phyloP scores from a whole-genome alignment of 2,797 vertebrate species.

The Lacerta bilineata region DNA sequence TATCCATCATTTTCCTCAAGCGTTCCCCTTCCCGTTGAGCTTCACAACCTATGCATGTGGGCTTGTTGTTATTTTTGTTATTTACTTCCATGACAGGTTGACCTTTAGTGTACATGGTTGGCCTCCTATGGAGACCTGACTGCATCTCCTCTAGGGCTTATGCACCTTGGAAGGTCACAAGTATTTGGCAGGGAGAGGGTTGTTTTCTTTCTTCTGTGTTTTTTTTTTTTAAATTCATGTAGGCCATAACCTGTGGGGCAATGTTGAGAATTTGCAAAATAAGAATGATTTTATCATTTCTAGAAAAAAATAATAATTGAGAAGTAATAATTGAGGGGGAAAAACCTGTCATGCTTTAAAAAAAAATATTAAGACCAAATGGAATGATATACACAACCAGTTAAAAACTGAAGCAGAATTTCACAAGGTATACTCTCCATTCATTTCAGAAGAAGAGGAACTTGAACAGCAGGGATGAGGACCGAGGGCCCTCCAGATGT shows the following conservation, averaged over 20 bases:
- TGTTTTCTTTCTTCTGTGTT: not conserved
- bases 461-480: not conserved
- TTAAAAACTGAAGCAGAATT: conserved; percentile 76
- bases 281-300: not conserved
- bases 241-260: not conserved
- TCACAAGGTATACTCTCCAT: conserved; percentile 55
- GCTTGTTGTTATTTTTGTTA: conserved; percentile 36
- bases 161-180: conserved; percentile 63
- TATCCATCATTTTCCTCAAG: conserved; percentile 62
- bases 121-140: conserved; percentile 59
- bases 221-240: not conserved
- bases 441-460: not conserved
- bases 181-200: conserved; percentile 53
- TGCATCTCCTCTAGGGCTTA: conserved; percentile 51
- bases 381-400: conserved; percentile 78
- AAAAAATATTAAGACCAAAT: conserved; percentile 61
- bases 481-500: no score
- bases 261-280: not conserved
- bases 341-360: not conserved
- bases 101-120: conserved; percentile 62
- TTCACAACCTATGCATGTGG: not conserved
- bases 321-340: no score
- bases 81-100: conserved; percentile 55
- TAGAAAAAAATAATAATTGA: not conserved
- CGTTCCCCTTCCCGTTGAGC: not conserved